Evolutionary conservation across 2,113 vertebrate genomes (phyloP), one percentile per base, ranked within the genome.

Genomic region (Oceanites oceanicus): DNA sequence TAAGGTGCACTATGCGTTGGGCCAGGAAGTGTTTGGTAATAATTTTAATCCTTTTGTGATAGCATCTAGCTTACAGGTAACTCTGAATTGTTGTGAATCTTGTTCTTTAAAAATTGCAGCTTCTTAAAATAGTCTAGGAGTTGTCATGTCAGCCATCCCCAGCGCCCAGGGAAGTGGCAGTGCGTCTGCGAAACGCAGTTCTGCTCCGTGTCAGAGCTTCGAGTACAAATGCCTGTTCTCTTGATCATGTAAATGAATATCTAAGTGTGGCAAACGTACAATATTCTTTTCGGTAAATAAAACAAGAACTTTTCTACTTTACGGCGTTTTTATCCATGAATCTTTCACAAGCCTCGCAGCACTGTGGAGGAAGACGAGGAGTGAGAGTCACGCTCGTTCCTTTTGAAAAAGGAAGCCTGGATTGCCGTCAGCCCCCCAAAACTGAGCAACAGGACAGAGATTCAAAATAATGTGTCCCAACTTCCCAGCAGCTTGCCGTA

Each of bases 1-100:
- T 10, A 2, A 34, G 78, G 36, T 1, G 5, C 38, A 1, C 11
- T 4, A 0, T 5, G 50, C 30, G 5, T 9, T 4, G 49, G 70
- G 63, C 16, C 73, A 9, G 75, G 63, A 52, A 66, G 47, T 0
- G 1, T 23, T 81, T 5, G 76, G 38, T 55, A 26, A 53, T 87
- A 10, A 21, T 15, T 49, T 17, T 3, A 58, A 67, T 75, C 52
- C 36, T 44, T 12, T 59, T 11, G n/a, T 7, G n/a, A 26, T 5
- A 44, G 36, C 50, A 36, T 86, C 76, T 55, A 16, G 23, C 42
- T 66, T 34, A 1, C 71, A 56, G 84, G 63, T 81, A 14, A 17
- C 73, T 70, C 21, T 14, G 47, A 55, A 2, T 26, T 50, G 52
- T 44, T 40, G 49, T 38, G 40, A 0, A 38, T 36, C n/a, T 3